Evolutionary conservation across 2,797 vertebrate species (phyloP).

Genomic region (Sparus aurata): DNA sequence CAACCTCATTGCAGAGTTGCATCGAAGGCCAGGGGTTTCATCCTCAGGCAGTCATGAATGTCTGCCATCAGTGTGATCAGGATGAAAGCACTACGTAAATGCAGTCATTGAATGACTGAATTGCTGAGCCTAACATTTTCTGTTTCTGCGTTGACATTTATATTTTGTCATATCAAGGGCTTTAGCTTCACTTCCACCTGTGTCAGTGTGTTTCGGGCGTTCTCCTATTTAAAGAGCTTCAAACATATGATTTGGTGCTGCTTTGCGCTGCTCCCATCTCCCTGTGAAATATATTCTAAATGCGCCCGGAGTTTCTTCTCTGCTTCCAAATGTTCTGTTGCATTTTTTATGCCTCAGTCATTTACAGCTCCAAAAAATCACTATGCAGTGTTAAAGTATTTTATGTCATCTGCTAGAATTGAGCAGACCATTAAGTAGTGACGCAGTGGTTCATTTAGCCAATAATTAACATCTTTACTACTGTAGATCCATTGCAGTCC

Average conservation of each 20-base stretch:
- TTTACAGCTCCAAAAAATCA: constrained; percentile 56
- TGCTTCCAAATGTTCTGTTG: constrained; percentile 48
- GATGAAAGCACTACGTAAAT: not conserved
- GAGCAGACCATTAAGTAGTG: constrained; percentile 60
- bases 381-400: constrained; percentile 57
- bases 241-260: constrained; percentile 43
- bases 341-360: constrained; percentile 58
- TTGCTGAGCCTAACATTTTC: constrained; percentile 8
- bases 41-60: not conserved
- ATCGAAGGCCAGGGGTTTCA: not conserved
- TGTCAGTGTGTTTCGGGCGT: constrained; percentile 43
- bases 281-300: constrained; percentile 44
- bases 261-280: constrained; percentile 29
- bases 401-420: constrained; percentile 61
- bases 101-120: not conserved
- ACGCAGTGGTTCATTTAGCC: constrained; percentile 69
- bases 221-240: constrained; percentile 39
- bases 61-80: not conserved
- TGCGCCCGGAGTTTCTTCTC: constrained; percentile 27
- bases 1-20: too few species aligned
- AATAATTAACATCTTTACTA: constrained; percentile 70
- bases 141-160: constrained; percentile 33
- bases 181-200: constrained; percentile 30
- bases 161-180: constrained; percentile 40
- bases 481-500: constrained; percentile 63